Base-by-base conservation (phyloP, 2,888 invertebrate species). In the Cyrtodaria siliqua region DNA sequence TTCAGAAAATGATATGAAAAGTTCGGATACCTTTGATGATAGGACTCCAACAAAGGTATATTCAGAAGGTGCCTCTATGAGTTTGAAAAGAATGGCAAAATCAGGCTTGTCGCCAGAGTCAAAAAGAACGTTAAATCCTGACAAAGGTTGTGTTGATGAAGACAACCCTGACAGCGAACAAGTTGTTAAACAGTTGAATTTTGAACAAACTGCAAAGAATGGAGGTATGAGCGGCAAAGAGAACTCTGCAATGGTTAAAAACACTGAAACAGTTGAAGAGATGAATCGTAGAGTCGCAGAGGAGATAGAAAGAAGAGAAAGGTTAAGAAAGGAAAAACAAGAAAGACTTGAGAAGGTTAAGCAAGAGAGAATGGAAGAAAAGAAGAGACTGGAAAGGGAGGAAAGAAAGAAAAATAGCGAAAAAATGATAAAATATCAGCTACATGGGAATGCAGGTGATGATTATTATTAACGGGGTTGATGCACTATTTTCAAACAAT, bases 11-110 rank as follows among this genome's bases (percentile, higher is more conserved):
- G 49, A 12, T 8, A 14, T 24, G n/a, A 14, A 14, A 0, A 24
- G 33, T 33, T 4, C 12, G 4, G 33, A 33, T 44, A 6, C 44
- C 16, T 6, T 44, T 44, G 44, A 44, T 18, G 44, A 16, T 18
- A 55, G 33, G 20, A 81, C 81, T 18, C 81, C 81, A 23, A 76
- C 76, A 57, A 81, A 81, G 64, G 26, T 74, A 14, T 67, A 71
- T 63, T 49, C 59, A 23, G 62, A 77, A 40, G 70, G 73, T 16
- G 20, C 33, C n/a, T 61, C 76, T 12, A 44, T 79, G n/a, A n/a
- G n/a, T n/a, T n/a, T n/a, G 2, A 88, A 88, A 66, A 78, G 88
- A 42, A 79, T 84, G 77, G 82, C 86, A 29, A 82, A 85, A 52
- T 27, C 81, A 24, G 87, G 88, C 0, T 52, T 73, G 24, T 87